A percentile compares a stretch with the other conserved stretches of the same genome.
Conservation (phyloP, 2,888 invertebrate genomes). For the Lobophora halterata region DNA sequence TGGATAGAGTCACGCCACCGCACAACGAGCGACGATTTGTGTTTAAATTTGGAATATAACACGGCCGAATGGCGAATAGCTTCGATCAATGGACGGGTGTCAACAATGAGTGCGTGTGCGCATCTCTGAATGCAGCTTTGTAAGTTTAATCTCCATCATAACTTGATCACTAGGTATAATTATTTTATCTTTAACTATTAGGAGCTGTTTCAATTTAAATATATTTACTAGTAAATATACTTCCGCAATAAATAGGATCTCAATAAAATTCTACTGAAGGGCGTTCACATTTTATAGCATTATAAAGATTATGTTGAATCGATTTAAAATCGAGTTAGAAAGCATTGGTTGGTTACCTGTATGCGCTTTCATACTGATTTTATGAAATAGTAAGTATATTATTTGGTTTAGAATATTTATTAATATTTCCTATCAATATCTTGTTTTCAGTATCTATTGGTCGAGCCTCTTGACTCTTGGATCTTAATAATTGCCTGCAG, state of each 20-base stretch:
- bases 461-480: too few species aligned
- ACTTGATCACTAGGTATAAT: too few species aligned
- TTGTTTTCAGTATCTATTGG: too few species aligned
- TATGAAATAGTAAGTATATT: too few species aligned
- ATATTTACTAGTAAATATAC: too few species aligned
- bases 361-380: too few species aligned
- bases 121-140: constrained; percentile 5
- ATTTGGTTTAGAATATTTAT: too few species aligned
- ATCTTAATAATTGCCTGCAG: background rate
- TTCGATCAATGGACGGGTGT: constrained; percentile 25
- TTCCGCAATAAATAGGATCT: background rate
- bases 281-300: constrained; percentile 2
- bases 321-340: constrained; percentile 1
- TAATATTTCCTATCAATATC: too few species aligned
- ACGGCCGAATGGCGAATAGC: constrained; percentile 28
- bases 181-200: too few species aligned
- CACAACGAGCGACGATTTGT: constrained; percentile 41
- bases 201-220: too few species aligned
- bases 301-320: background rate
- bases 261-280: background rate
- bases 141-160: too few species aligned
- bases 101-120: constrained; percentile 1
- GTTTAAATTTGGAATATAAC: constrained; percentile 71
- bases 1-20: constrained; percentile 65
- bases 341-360: background rate